Base-by-base conservation (phyloP, 2,797 vertebrate species). In the Lepidocolaptes lacrymiger region DNA sequence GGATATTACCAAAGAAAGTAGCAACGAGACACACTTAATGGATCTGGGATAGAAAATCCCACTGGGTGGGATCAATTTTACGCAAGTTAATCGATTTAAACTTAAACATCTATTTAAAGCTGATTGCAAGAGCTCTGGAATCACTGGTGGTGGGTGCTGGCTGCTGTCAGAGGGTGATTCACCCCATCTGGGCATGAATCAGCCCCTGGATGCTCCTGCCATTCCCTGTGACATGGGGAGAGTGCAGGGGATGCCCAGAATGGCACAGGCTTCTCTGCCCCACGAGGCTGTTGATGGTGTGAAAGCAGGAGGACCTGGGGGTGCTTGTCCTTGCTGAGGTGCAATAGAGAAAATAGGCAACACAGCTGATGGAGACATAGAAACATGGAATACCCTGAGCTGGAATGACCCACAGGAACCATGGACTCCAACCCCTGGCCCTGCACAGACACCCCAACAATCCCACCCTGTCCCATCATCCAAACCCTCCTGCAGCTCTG, bases 151-250 rank as follows among this genome's bases (percentile, higher is more conserved):
- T 67, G 85, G 87, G 87, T 88, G 75, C 79, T 44, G 84, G n/a
- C 43, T 81, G 63, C 52, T 89, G 48, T 61, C 44, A 63, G 49
- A 68, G 58, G 44, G 27, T 91, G 94, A 95, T 92, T 96, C 91
- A 89, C 30, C 85, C 78, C 15, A 1, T 9, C 28, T 7, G 1
- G 56, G 54, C 18, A 9, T 93, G 93, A 96, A 83, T 93, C 88
- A 85, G 17, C 27, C 46, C n/a, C 69, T 46, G 91, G 43, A 75
- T 69, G 88, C 69, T 94, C 58, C 52, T 72, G 54, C 41, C 41
- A 17, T 76, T 69, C 85, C 85, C 82, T 62, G 77, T 79, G 86
- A 77, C 91, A 34, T 2, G 6, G 78, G 77, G 59, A 91, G 51
- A 87, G 62, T 27, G 6, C 2, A 30, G 51, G 24, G 13, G 55